phyloP scores from a whole-genome alignment of 2,797 vertebrate genomes.

The Pangasius larnaudii region DNA sequence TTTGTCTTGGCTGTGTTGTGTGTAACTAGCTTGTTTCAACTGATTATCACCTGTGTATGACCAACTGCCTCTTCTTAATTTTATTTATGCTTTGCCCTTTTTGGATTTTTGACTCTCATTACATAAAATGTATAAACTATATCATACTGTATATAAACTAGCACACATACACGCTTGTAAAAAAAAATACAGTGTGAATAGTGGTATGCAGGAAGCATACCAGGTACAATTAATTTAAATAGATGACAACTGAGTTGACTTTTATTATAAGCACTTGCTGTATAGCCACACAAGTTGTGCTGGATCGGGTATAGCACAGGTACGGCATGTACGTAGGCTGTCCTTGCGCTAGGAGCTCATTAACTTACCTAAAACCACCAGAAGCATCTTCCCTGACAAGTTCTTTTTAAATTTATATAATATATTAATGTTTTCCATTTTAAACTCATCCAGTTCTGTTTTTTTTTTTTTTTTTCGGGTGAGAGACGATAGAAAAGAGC shows the following conservation, averaged over 20 bases:
- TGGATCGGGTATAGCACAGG: not conserved
- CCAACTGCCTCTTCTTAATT: not conserved
- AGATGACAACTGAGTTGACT: not conserved
- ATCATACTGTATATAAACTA: not conserved
- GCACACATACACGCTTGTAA: not conserved
- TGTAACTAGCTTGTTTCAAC: not conserved
- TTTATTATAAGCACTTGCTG: not conserved
- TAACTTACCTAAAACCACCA: not conserved
- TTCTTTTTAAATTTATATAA: not conserved
- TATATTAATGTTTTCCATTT: not conserved
- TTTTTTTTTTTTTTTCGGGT: not conserved
- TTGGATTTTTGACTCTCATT: not conserved
- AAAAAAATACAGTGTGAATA: not conserved
- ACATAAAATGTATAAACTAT: not conserved
- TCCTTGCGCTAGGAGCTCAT: not conserved
- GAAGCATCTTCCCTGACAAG: not conserved
- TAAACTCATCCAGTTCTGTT: not conserved
- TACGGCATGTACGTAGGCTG: not conserved
- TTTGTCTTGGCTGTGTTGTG: not conserved
- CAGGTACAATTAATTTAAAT: not conserved
- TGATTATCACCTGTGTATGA: not conserved
- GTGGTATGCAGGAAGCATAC: too few relatives aligned
- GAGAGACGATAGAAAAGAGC: not conserved
- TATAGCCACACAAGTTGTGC: not conserved
- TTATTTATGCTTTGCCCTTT: not conserved